Conservation (phyloP, 2,888 invertebrate genomes). For the Lycophotia porphyrea region DNA sequence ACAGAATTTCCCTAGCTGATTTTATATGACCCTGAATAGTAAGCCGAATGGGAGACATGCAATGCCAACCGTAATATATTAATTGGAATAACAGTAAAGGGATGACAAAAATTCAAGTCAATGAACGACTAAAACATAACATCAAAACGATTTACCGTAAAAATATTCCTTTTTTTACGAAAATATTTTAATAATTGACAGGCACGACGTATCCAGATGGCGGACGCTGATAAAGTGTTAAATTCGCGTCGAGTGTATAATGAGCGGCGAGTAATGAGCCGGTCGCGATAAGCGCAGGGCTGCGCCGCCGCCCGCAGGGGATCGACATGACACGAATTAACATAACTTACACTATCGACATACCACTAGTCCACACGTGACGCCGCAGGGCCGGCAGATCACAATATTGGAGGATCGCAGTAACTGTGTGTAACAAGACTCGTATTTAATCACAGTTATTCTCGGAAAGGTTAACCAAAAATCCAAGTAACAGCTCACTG, state of each 20-base stretch:
- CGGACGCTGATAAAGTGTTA: slow-evolving; percentile 44
- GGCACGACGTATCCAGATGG: slow-evolving; percentile 44
- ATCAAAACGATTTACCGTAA: slow-evolving; percentile 14
- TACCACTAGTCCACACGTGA: slow-evolving; percentile 18
- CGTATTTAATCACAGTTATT: neutral
- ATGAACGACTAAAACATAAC: neutral
- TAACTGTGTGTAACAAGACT: slow-evolving; percentile 6
- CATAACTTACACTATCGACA: slow-evolving; percentile 55
- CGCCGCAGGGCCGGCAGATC: slow-evolving; percentile 29
- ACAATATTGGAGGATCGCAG: neutral
- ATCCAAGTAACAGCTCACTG: neutral
- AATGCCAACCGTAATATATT: neutral
- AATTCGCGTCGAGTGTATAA: slow-evolving; percentile 60
- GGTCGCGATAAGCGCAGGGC: slow-evolving; percentile 39
- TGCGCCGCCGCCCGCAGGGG: slow-evolving; percentile 18
- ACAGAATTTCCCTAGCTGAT: neutral
- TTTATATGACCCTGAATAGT: neutral
- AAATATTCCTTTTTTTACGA: slow-evolving; percentile 5
- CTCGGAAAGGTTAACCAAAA: neutral
- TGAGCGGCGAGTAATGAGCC: slow-evolving; percentile 56
- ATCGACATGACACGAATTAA: slow-evolving; percentile 37
- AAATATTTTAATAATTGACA: slow-evolving; percentile 43
- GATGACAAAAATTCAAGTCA: neutral
- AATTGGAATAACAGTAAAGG: neutral
- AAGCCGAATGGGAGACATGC: neutral